Evolutionary conservation across 2,888 invertebrate species (phyloP).

Genomic region (Cybosia mesomella): DNA sequence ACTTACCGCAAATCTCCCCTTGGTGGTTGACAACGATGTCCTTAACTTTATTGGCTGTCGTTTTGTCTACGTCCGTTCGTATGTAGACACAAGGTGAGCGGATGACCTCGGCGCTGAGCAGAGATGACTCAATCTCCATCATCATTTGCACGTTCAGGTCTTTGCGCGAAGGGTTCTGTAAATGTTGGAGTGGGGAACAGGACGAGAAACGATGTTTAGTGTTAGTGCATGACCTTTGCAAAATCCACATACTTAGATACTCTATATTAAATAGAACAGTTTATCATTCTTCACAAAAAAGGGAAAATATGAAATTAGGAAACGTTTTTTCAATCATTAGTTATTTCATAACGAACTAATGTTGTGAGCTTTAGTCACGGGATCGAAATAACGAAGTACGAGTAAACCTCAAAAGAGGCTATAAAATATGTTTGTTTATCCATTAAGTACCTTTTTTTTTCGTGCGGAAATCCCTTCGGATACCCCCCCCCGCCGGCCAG

Average conservation of each 20-base stretch:
- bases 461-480: too few relatives aligned
- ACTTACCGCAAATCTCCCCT: conserved; percentile 89
- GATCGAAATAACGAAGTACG: background rate
- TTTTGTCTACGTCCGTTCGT: conserved; percentile 94
- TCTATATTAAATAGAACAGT: background rate
- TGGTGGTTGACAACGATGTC: conserved; percentile 96
- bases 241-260: background rate
- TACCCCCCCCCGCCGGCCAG: too few relatives aligned
- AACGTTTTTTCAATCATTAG: background rate
- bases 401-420: too few relatives aligned
- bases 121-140: conserved; percentile 94
- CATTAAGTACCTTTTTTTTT: too few relatives aligned
- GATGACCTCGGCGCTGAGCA: conserved; percentile 93
- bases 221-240: conserved; percentile 46
- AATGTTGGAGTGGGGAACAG: conserved; percentile 64
- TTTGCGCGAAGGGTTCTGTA: conserved; percentile 95
- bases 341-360: background rate
- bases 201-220: conserved; percentile 50
- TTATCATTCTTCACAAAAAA: background rate
- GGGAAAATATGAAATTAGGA: background rate
- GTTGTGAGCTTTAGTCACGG: background rate
- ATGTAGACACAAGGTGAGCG: conserved; percentile 93
- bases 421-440: too few relatives aligned
- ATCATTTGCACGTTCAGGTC: conserved; percentile 98
- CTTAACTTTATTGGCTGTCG: conserved; percentile 92